Evolutionary conservation across 2,113 vertebrate genomes (phyloP), one percentile per base, ranked within the genome.

Genomic region (Synchiropus splendidus): DNA sequence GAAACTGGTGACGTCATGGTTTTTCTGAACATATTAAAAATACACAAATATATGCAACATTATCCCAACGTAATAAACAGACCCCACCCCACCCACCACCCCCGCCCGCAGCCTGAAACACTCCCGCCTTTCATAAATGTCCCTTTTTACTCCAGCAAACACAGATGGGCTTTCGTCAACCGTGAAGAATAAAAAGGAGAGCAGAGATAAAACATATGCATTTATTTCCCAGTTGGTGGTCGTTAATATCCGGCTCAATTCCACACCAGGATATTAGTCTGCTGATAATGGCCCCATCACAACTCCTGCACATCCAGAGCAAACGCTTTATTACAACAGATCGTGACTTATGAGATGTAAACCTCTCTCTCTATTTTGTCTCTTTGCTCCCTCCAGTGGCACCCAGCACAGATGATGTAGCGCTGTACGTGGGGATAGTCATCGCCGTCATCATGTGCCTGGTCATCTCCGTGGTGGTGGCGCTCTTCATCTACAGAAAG

Each of bases 401-500:
- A 44, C 90, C 92, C 27, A 90, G 89, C 43, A 90, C 92, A 0
- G 92, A 97, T 2, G 90, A 93, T 0, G 89, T 95, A 0, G 90
- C 92, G 4, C 85, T 97, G 12, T 97, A 97, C 2, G 90, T 92
- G 0, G 92, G 92, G n/a, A 84, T 97, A 1, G 90, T 92, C 58
- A 92, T 95, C 1, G 92, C 92, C 0, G 90, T 97, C 57, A 92
- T 93, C 1, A 89, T 95, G 54, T 97, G 92, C 82, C 83, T 97
- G 64, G 92, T 91, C 2, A 92, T 95, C 68, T 90, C 89, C 0
- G 82, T 90, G 34, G 85, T 69, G 0, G 89, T 97, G 78, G 90
- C 90, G 6, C 85, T 97, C 12, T 91, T 95, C 37, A 83, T 97
- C 40, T 97, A 97, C 60, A 88, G 92, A 60, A 97, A 95, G 80